phyloP scores from a whole-genome alignment of 1,140 invertebrate species.

The Marisa cornuarietis region DNA sequence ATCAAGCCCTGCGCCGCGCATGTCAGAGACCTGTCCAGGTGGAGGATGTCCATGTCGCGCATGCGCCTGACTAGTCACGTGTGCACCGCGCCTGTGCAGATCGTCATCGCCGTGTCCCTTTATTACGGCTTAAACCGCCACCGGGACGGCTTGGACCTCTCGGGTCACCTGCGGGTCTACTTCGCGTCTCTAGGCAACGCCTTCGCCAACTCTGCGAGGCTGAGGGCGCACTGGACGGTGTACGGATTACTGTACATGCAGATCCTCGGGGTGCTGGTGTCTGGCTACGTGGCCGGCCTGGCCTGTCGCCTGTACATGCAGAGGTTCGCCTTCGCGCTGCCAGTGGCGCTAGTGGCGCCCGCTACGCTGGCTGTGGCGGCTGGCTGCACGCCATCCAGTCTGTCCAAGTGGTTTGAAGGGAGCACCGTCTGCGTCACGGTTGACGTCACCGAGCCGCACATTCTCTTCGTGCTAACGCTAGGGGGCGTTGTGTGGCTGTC shows the following conservation, averaged over 20 bases:
- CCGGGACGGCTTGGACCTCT: neutral
- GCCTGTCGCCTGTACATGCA: constrained; percentile 49
- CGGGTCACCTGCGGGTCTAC: neutral
- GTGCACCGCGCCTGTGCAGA: constrained; percentile 26
- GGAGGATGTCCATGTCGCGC: constrained; percentile 5
- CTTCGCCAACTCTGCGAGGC: neutral
- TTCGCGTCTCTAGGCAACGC: constrained; percentile 2
- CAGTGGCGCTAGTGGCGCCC: constrained; percentile 35
- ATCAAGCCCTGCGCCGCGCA: neutral
- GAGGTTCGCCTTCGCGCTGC: constrained; percentile 34
- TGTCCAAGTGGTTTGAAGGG: neutral
- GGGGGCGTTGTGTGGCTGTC: constrained; percentile 82
- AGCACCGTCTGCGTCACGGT: constrained; percentile 2
- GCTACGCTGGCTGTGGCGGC: constrained; percentile 20
- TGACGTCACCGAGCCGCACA: neutral
- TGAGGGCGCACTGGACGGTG: constrained; percentile 5
- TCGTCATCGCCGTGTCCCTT: constrained; percentile 2
- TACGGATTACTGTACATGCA: constrained; percentile 32
- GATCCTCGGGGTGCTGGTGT: constrained; percentile 19
- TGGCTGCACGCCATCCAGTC: constrained; percentile 14
- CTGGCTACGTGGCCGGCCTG: constrained; percentile 31
- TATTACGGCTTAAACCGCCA: constrained; percentile 5
- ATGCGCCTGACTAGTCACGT: constrained; percentile 23
- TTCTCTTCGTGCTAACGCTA: constrained; percentile 59
- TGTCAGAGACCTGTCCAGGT: neutral